Conservation (phyloP, 1,140 invertebrate species). For the Rhizoglyphus robini region DNA sequence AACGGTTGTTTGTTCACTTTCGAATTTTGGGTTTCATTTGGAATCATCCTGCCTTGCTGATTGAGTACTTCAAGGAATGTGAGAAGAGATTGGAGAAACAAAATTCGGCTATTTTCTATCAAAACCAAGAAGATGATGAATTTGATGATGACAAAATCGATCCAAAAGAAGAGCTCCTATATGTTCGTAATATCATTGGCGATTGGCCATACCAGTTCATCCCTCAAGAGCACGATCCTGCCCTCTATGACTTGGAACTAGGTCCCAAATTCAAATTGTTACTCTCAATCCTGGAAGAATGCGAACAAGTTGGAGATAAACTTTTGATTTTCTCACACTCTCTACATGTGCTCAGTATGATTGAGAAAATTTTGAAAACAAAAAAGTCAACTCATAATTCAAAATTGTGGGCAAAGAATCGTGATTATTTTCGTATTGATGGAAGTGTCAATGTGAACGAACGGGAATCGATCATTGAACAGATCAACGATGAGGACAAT, state of each 20-base stretch:
- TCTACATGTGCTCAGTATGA: constrained; percentile 67
- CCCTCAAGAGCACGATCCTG: not conserved
- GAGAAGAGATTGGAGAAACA: constrained; percentile 59
- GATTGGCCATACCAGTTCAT: not conserved
- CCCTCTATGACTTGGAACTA: constrained; percentile 32
- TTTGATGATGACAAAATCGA: not conserved
- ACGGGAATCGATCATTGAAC: constrained; percentile 87
- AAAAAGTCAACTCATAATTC: constrained; percentile 39
- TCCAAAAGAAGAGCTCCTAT: not conserved
- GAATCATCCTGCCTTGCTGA: constrained; percentile 96
- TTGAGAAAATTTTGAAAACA: constrained; percentile 64
- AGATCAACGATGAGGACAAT: constrained; percentile 84
- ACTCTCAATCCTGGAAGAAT: constrained; percentile 68
- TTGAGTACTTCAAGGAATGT: constrained; percentile 72
- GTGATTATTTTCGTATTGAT: constrained; percentile 82
- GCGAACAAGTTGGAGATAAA: constrained; percentile 80
- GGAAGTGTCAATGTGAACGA: constrained; percentile 86
- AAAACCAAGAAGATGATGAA: constrained; percentile 68
- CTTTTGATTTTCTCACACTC: constrained; percentile 87
- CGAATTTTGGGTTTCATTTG: constrained; percentile 98
- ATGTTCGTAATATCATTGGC: not conserved
- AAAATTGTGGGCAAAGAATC: constrained; percentile 65
- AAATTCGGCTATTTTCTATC: constrained; percentile 70
- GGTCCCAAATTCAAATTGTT: constrained; percentile 70
- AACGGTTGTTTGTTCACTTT: constrained; percentile 65